Base-by-base conservation (phyloP, 92 coral and sea anemone species). In the Paragorgia papillata region DNA sequence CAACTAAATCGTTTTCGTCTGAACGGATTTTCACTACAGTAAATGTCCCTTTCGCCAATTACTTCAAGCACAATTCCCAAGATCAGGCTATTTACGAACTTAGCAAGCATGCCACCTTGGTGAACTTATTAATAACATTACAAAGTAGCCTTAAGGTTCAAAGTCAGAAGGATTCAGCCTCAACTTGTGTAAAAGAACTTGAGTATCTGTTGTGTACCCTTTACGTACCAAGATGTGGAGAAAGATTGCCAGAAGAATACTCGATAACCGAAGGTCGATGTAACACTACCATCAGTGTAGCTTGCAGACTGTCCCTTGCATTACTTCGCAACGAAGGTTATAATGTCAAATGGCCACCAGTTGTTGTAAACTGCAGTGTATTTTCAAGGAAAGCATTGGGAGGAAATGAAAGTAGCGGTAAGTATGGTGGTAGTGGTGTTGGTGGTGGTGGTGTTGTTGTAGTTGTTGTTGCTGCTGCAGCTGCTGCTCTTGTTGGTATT, bases 331-430 rank as follows among this genome's bases (percentile, higher is more conserved):
- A 22, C 21, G 32, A 33, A 25, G 74, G 74, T 17, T 67, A 67
- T 31, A 31, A 25, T 20, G 22, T 67, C 10, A 24, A 53, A 9
- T 67, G 74, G 74, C 74, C 74, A 18, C 74, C 74, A 43, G 74
- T 44, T 26, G 0, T 27, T 1, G 57, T 67, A 27, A 41, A 67
- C 10, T 67, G 74, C 40, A 29, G 27, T 20, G 41, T 1, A 8
- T 65, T 65, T 13, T 24, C 53, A n/a, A 7, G 19, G n/a, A n/a
- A n/a, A n/a, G n/a, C n/a, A n/a, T n/a, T n/a, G n/a, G n/a, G n/a
- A n/a, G n/a, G n/a, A n/a, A n/a, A n/a, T n/a, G n/a, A n/a, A n/a
- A n/a, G n/a, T n/a, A n/a, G n/a, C n/a, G n/a, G n/a, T n/a, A n/a
- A n/a, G n/a, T n/a, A n/a, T n/a, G n/a, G n/a, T n/a, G n/a, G n/a